Conservation (phyloP, 2,113 vertebrate species). For the Ailurus styani region DNA sequence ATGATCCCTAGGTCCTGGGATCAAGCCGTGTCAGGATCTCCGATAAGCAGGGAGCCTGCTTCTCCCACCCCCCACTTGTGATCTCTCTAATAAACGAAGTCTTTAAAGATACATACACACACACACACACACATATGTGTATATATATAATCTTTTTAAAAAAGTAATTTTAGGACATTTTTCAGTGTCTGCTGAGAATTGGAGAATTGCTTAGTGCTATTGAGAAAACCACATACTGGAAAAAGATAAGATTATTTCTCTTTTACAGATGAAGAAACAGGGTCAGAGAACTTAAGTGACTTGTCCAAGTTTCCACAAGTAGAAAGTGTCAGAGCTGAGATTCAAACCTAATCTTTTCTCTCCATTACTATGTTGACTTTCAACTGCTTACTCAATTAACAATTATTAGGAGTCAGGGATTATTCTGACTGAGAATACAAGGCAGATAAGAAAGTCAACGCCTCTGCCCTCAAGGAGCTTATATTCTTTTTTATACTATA, state of each 20-base stretch:
- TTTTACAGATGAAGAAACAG: not conserved
- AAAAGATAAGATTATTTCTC: not conserved
- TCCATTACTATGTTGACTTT: not conserved
- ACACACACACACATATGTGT: too few species aligned
- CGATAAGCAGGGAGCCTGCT: too few species aligned
- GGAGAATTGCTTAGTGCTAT: not conserved
- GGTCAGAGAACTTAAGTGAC: not conserved
- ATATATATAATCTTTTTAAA: too few species aligned
- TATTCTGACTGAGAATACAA: conserved; percentile 30
- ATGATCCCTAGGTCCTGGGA: too few species aligned
- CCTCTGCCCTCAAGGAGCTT: not conserved
- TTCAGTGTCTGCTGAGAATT: not conserved
- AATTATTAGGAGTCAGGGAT: not conserved
- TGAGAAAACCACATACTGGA: not conserved
- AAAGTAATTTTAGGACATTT: not conserved
- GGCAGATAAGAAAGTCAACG: not conserved
- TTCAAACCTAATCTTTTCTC: not conserved
- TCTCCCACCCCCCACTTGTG: too few species aligned
- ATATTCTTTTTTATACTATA: not conserved
- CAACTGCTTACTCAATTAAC: not conserved
- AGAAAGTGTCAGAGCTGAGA: not conserved
- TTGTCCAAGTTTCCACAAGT: not conserved
- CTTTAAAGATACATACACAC: too few species aligned
- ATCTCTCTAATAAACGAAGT: too few species aligned
- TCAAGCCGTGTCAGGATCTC: too few species aligned